A percentile compares a stretch with the other conserved stretches of the same genome.
phyloP scores from a whole-genome alignment of 35 echinoderm and acorn worm genomes.

The Ptychodera flava region DNA sequence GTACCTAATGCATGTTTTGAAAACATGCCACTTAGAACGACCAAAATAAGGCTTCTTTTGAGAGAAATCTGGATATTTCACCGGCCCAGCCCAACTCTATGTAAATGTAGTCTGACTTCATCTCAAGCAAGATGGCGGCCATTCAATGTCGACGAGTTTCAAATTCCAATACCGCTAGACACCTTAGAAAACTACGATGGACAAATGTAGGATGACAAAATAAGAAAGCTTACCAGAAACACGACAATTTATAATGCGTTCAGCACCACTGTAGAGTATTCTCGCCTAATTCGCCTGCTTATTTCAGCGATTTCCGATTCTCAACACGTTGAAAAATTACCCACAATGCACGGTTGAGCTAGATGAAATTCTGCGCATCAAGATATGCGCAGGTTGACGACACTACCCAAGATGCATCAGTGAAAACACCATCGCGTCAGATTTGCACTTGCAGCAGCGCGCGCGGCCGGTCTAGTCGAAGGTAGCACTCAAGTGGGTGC shows the following conservation, averaged over 20 bases:
- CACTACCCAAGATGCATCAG: neutral
- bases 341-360: neutral
- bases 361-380: neutral
- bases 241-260: neutral
- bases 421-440: too few relatives aligned
- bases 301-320: neutral
- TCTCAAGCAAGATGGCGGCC: neutral
- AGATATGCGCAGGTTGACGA: neutral
- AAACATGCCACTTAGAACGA: too few relatives aligned
- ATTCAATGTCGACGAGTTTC: neutral
- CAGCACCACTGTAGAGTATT: neutral
- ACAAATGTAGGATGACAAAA: neutral
- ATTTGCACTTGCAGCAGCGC: too few relatives aligned
- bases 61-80: neutral
- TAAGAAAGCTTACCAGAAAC: neutral
- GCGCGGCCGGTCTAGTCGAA: too few relatives aligned
- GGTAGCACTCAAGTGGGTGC: too few relatives aligned
- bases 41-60: too few relatives aligned
- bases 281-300: neutral
- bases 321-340: constrained; percentile 1
- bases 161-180: neutral
- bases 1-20: too few relatives aligned
- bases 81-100: neutral
- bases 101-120: constrained; percentile 1
- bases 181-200: neutral